These are phyloP conservation scores for Ctenopoma multispine DNA, from an alignment of 2,797 vertebrate species.

Conservation along the genomic window DNA sequence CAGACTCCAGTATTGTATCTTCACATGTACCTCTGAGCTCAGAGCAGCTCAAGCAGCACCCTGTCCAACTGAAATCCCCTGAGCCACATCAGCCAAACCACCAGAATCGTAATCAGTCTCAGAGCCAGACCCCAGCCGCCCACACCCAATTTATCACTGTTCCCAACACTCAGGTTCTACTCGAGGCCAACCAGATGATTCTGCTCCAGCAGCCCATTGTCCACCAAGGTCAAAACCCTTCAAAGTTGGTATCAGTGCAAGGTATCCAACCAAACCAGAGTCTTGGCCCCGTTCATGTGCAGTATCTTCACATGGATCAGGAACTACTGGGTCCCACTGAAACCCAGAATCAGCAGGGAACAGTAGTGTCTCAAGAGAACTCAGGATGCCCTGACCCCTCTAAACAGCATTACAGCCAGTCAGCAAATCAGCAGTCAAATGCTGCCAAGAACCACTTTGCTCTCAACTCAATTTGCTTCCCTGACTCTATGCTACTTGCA, in stretches of 20 bases:
- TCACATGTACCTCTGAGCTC: constrained; percentile 84
- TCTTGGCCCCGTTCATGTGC: constrained; percentile 78
- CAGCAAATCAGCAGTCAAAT: constrained; percentile 82
- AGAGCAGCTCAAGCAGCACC: constrained; percentile 90
- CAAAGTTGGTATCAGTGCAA: constrained; percentile 85
- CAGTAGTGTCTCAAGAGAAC: constrained; percentile 82
- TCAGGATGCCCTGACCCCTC: constrained; percentile 87
- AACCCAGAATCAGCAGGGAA: constrained; percentile 85
- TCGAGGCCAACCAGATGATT: constrained; percentile 92
- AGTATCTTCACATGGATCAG: constrained; percentile 93
- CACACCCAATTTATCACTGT: constrained; percentile 90
- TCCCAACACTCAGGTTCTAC: constrained; percentile 90
- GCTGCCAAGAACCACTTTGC: constrained; percentile 95
- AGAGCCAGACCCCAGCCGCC: constrained; percentile 54
- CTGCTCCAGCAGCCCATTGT: constrained; percentile 92
- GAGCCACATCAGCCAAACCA: constrained; percentile 88
- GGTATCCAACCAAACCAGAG: constrained; percentile 85
- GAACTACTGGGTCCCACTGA: constrained; percentile 88
- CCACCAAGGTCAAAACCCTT: constrained; percentile 85
- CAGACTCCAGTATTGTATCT: constrained; percentile 85
- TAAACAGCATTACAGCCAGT: constrained; percentile 91
- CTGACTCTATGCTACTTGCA: constrained; percentile 93
- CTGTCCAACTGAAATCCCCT: constrained; percentile 88
- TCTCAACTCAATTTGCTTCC: constrained; percentile 96
- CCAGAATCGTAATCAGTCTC: constrained; percentile 84